These are phyloP conservation scores for Leptura quadrifasciata DNA, from an alignment of 2,888 invertebrate genomes.

Conservation along the genomic window DNA sequence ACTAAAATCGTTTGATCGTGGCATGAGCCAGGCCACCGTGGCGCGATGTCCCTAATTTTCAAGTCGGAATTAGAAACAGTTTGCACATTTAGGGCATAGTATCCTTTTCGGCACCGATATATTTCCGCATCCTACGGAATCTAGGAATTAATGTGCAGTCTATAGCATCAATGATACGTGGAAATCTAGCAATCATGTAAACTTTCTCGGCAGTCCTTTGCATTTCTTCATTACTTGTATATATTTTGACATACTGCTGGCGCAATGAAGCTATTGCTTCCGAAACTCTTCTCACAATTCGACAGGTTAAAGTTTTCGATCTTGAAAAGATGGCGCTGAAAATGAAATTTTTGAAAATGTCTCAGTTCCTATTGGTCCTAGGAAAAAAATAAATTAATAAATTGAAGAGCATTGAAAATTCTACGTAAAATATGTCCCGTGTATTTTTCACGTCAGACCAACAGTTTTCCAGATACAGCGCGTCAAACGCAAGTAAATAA, in stretches of 20 bases:
- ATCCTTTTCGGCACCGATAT: not conserved
- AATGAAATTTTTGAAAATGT: too few relatives aligned
- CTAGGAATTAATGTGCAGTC: not conserved
- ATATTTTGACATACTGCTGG: not conserved
- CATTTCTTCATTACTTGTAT: not conserved
- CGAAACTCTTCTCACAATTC: not conserved
- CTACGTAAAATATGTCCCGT: too few relatives aligned
- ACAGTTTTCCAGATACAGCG: too few relatives aligned
- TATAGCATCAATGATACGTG: not conserved
- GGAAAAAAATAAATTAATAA: too few relatives aligned
- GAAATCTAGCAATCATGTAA: not conserved
- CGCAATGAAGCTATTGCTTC: not conserved
- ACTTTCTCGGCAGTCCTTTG: not conserved
- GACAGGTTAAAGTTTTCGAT: not conserved
- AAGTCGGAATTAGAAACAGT: not conserved
- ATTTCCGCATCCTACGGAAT: not conserved
- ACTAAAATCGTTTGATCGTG: not conserved
- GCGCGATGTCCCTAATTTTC: not conserved
- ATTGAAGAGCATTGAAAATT: too few relatives aligned
- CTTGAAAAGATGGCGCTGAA: too few relatives aligned
- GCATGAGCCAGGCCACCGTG: not conserved
- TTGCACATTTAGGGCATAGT: not conserved
- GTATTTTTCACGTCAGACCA: too few relatives aligned
- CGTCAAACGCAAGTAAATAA: too few relatives aligned
- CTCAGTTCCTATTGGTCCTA: too few relatives aligned